phyloP scores from a whole-genome alignment of 2,888 invertebrate species.

The Physocephala rufipes region DNA sequence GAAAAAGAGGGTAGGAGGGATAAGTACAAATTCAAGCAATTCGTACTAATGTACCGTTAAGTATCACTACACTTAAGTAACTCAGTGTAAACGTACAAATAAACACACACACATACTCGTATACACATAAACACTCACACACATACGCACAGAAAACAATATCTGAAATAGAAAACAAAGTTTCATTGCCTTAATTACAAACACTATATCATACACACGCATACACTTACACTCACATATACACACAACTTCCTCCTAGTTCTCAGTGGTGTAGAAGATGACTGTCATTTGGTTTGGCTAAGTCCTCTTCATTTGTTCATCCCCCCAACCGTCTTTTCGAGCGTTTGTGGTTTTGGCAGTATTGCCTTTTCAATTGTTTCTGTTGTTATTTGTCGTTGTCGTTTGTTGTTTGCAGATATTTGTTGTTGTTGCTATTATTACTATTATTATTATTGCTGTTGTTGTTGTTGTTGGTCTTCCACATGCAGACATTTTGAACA shows the following conservation, averaged over 20 bases:
- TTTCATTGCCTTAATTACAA: conserved; percentile 31
- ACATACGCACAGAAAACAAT: not conserved
- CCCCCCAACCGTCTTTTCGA: too few relatives aligned
- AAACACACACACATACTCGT: not conserved
- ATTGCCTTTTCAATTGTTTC: conserved; percentile 1
- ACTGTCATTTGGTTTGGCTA: too few relatives aligned
- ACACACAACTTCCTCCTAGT: not conserved
- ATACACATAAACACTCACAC: not conserved
- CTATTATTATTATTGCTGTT: not conserved
- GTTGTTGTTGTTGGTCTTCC: not conserved
- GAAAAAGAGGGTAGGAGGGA: not conserved
- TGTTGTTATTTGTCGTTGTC: not conserved
- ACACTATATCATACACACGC: not conserved
- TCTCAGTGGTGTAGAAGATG: too few relatives aligned
- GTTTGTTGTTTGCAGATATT: not conserved
- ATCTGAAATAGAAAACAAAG: conserved; percentile 12
- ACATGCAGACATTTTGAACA: not conserved
- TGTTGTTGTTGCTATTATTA: not conserved
- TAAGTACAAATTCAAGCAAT: not conserved
- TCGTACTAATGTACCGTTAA: conserved; percentile 23
- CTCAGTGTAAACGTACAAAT: not conserved
- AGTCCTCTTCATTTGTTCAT: not conserved
- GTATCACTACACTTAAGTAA: not conserved
- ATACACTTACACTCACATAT: not conserved
- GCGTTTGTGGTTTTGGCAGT: not conserved